phyloP scores from a whole-genome alignment of 1,140 invertebrate species.

The Drosophila santomea region DNA sequence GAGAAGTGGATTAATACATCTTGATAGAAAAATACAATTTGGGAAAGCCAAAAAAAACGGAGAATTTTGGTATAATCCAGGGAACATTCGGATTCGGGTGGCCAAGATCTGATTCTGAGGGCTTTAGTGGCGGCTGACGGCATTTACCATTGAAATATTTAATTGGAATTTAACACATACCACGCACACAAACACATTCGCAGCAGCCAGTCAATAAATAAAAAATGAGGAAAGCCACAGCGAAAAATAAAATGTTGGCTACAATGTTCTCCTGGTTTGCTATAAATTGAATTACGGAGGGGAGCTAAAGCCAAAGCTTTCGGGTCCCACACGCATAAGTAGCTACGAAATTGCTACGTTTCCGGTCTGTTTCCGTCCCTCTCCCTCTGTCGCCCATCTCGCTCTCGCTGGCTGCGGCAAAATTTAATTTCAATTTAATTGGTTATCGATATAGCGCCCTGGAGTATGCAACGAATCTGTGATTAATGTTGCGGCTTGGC shows the following conservation, averaged over 20 bases:
- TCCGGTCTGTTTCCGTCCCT: slow-evolving; percentile 28
- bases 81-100: neutral
- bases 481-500: slow-evolving; percentile 77
- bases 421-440: slow-evolving; percentile 83
- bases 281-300: slow-evolving; percentile 76
- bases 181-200: slow-evolving; percentile 33
- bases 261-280: slow-evolving; percentile 60
- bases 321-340: slow-evolving; percentile 64
- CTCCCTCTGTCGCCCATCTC: neutral
- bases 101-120: slow-evolving; percentile 33
- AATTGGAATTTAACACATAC: slow-evolving; percentile 82
- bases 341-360: slow-evolving; percentile 71
- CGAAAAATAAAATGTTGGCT: slow-evolving; percentile 60
- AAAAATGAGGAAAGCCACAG: slow-evolving; percentile 54
- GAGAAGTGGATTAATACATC: slow-evolving; percentile 81
- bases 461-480: slow-evolving; percentile 74
- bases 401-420: slow-evolving; percentile 40
- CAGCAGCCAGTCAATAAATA: slow-evolving; percentile 73
- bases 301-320: slow-evolving; percentile 52
- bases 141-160: slow-evolving; percentile 76
- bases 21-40: slow-evolving; percentile 69
- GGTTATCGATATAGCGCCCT: slow-evolving; percentile 79
- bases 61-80: slow-evolving; percentile 37
- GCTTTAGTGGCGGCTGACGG: slow-evolving; percentile 24
- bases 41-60: slow-evolving; percentile 42